A percentile compares a stretch with the other conserved stretches of the same genome.
phyloP scores from a whole-genome alignment of 2,888 invertebrate species.

The Trachelus tabidus region DNA sequence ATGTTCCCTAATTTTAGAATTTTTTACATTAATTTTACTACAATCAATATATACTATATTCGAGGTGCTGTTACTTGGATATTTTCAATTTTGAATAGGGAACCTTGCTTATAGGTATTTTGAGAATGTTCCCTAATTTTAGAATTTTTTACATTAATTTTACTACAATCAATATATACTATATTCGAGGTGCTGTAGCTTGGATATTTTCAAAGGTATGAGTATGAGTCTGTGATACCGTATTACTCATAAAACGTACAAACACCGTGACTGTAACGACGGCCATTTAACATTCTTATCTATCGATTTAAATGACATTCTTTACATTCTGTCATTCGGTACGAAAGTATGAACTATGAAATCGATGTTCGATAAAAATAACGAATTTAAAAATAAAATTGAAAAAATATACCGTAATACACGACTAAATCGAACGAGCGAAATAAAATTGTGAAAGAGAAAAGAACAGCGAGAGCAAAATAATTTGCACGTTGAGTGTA shows the following conservation, averaged over 20 bases:
- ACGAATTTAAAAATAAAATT: slow-evolving; percentile 33
- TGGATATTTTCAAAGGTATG: too few species aligned
- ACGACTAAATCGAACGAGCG: not conserved
- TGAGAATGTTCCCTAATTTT: not conserved
- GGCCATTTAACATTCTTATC: slow-evolving; percentile 48
- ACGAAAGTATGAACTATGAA: slow-evolving; percentile 23
- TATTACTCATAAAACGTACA: slow-evolving; percentile 50
- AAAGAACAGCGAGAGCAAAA: not conserved
- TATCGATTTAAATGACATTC: slow-evolving; percentile 47
- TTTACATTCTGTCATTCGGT: slow-evolving; percentile 32
- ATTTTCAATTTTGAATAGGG: not conserved
- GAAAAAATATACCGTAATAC: not conserved
- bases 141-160: too few species aligned
- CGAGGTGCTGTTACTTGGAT: too few species aligned
- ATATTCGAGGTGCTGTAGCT: too few species aligned
- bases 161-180: not conserved
- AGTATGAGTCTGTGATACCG: slow-evolving; percentile 11
- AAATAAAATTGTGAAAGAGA: not conserved
- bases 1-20: not conserved
- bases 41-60: not conserved
- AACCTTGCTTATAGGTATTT: not conserved
- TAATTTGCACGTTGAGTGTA: not conserved
- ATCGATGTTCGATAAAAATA: slow-evolving; percentile 35
- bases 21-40: too few species aligned
- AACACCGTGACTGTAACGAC: slow-evolving; percentile 36